Percentiles rank a stretch among this genome's conserved stretches.
These are phyloP conservation scores for Okamejei kenojei DNA, from an alignment of 2,797 vertebrate species.

Conservation along the genomic window DNA sequence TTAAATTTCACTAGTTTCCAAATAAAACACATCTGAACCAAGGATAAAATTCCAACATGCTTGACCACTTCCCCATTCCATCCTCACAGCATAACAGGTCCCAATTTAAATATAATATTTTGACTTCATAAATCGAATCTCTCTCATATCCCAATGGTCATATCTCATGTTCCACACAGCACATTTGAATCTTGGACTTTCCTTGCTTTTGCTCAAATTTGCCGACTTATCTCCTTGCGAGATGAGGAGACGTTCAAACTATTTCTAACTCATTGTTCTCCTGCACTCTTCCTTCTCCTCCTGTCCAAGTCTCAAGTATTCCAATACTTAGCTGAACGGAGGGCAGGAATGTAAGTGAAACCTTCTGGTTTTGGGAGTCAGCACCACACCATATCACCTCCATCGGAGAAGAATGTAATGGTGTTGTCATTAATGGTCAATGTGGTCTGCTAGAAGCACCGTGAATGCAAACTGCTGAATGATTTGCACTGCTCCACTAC, in stretches of 20 bases:
- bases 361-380: not conserved
- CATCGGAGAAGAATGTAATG: not conserved
- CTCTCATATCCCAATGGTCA: not conserved
- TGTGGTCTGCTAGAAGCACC: too few relatives aligned
- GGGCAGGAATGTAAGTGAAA: not conserved
- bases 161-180: not conserved
- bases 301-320: not conserved
- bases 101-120: not conserved
- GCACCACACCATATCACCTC: not conserved
- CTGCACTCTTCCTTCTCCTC: not conserved
- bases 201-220: not conserved
- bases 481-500: too few relatives aligned
- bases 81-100: not conserved
- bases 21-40: not conserved
- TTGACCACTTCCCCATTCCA: conserved; percentile 1
- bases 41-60: not conserved
- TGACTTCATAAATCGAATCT: not conserved
- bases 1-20: not conserved
- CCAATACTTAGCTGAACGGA: too few relatives aligned
- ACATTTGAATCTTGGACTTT: not conserved
- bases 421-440: too few relatives aligned
- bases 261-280: not conserved
- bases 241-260: too few relatives aligned
- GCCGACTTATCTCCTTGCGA: too few relatives aligned
- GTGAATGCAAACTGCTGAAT: too few relatives aligned